Evolutionary conservation across 2,888 invertebrate genomes (phyloP).

Genomic region (Chirona hameri): DNA sequence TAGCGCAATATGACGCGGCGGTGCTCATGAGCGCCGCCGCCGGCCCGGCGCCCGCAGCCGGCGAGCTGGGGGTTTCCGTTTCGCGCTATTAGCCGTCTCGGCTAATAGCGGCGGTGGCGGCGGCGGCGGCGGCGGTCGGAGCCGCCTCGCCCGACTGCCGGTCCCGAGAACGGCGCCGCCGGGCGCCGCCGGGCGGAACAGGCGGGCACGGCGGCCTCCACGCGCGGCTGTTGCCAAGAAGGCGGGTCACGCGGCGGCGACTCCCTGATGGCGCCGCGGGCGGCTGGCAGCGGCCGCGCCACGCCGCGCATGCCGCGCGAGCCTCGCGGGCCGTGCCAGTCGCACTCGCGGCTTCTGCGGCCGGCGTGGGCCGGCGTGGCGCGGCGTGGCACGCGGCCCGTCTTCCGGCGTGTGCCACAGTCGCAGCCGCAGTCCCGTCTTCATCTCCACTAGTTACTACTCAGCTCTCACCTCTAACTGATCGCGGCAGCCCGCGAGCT

Average conservation of each 20-base stretch:
- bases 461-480: too few species aligned
- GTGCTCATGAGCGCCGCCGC: not conserved
- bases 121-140: not conserved
- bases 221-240: not conserved
- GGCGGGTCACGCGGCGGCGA: not conserved
- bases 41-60: not conserved
- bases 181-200: too few species aligned
- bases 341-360: too few species aligned
- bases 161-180: not conserved
- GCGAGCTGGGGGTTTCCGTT: not conserved
- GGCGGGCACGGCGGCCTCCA: not conserved
- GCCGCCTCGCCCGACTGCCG: not conserved
- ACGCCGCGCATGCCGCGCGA: not conserved
- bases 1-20: not conserved
- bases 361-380: too few species aligned
- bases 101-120: not conserved
- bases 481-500: too few species aligned
- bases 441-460: too few species aligned
- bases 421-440: too few species aligned
- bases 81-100: not conserved
- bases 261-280: too few species aligned
- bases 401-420: too few species aligned
- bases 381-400: too few species aligned
- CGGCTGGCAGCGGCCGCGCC: not conserved
- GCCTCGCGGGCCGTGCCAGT: not conserved